Conservation (phyloP, 2,888 invertebrate genomes). For the Drosophila peninsularis region DNA sequence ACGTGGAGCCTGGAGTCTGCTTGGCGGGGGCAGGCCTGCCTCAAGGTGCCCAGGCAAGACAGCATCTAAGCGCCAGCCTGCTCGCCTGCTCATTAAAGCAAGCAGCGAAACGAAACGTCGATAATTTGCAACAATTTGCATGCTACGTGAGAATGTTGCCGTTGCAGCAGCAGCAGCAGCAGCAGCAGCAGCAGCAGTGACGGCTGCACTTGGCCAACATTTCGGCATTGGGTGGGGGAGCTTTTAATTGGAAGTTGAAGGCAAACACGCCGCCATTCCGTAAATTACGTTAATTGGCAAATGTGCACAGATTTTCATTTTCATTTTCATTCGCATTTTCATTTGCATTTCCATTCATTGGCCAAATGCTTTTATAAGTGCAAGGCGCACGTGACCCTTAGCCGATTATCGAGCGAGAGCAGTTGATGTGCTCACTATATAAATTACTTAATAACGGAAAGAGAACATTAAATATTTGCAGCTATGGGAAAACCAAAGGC, state of each 20-base stretch:
- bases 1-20: not conserved
- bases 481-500: no score
- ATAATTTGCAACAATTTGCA: slow-evolving; percentile 76
- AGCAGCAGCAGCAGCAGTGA: slow-evolving; percentile 1
- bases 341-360: slow-evolving; percentile 32
- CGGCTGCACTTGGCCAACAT: slow-evolving; percentile 22
- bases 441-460: no score
- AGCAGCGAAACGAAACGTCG: slow-evolving; percentile 52
- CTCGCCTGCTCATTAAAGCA: slow-evolving; percentile 63
- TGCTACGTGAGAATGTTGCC: slow-evolving; percentile 61
- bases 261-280: slow-evolving; percentile 52
- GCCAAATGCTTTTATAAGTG: slow-evolving; percentile 19
- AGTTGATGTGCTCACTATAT: no score
- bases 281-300: slow-evolving; percentile 75
- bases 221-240: slow-evolving; percentile 16
- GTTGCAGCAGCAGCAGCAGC: slow-evolving; percentile 4
- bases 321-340: slow-evolving; percentile 32
- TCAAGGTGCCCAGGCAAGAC: not conserved
- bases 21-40: not conserved
- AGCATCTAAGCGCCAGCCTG: no score
- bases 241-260: slow-evolving; percentile 66
- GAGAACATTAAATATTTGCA: no score
- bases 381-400: slow-evolving; percentile 35
- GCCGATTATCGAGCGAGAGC: no score
- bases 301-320: slow-evolving; percentile 54